Conservation (phyloP, 2,888 invertebrate species). For the Lapara coniferarum region DNA sequence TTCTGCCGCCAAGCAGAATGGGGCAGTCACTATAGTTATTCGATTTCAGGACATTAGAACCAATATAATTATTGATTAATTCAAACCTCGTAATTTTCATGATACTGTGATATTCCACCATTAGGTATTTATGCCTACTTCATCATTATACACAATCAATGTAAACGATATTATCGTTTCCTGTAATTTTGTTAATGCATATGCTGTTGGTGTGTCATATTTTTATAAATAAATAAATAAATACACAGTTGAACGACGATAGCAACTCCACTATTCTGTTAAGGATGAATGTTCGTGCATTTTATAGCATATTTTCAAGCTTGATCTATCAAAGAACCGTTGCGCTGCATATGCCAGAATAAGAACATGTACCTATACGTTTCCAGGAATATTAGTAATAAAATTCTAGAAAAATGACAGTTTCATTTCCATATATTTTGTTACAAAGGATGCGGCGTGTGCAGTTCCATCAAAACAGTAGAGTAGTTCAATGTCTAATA, state of each 20-base stretch:
- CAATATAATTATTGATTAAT: too few species aligned
- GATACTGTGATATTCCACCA: neutral
- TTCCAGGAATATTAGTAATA: conserved; percentile 11
- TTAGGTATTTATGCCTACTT: neutral
- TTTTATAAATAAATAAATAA: too few species aligned
- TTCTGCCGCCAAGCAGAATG: too few species aligned
- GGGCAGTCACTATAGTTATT: too few species aligned
- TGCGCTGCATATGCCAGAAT: neutral
- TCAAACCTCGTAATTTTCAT: too few species aligned
- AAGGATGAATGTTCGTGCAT: conserved; percentile 9
- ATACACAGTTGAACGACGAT: neutral
- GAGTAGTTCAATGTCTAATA: neutral
- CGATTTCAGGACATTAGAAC: too few species aligned
- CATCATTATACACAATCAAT: neutral
- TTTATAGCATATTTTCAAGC: conserved; percentile 19
- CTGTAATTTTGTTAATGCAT: too few species aligned
- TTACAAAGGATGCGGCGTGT: neutral
- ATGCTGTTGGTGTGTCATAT: too few species aligned
- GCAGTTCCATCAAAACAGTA: conserved; percentile 11
- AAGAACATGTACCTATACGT: neutral
- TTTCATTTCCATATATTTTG: conserved; percentile 8
- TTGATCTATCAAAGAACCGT: conserved; percentile 19
- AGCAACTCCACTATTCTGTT: neutral
- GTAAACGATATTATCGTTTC: too few species aligned
- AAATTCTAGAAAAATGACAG: conserved; percentile 10